These are phyloP conservation scores for Dromiciops gliroides DNA, from an alignment of 2,113 vertebrate species.

Conservation along the genomic window DNA sequence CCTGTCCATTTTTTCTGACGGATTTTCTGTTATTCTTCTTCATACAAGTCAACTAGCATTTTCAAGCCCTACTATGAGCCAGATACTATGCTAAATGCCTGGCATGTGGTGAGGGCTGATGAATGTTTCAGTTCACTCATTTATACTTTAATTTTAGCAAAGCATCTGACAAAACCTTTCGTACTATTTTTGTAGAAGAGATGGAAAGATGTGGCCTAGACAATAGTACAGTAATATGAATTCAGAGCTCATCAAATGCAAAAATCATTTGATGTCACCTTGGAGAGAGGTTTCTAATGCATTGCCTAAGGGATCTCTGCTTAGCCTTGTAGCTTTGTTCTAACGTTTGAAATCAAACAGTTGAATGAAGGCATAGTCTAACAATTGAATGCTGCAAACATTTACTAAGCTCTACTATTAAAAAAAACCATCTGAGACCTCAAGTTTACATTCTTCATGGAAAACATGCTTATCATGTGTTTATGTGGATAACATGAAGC, in stretches of 20 bases:
- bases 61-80: neutral
- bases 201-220: neutral
- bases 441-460: neutral
- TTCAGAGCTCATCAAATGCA: neutral
- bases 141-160: neutral
- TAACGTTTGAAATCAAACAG: neutral
- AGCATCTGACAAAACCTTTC: neutral
- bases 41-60: too few species aligned
- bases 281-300: neutral
- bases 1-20: neutral
- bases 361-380: neutral
- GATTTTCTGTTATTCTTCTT: neutral
- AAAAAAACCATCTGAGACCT: neutral
- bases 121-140: neutral
- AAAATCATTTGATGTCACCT: neutral
- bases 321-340: neutral
- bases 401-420: neutral
- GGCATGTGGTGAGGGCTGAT: neutral
- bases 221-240: neutral
- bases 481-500: neutral
- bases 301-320: neutral
- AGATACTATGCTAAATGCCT: neutral
- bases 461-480: neutral
- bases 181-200: neutral
- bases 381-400: constrained; percentile 10